Evolutionary conservation across 2,113 vertebrate species (phyloP), one percentile per base, ranked within the genome.

Genomic region (Oncorhynchus gorbuscha): DNA sequence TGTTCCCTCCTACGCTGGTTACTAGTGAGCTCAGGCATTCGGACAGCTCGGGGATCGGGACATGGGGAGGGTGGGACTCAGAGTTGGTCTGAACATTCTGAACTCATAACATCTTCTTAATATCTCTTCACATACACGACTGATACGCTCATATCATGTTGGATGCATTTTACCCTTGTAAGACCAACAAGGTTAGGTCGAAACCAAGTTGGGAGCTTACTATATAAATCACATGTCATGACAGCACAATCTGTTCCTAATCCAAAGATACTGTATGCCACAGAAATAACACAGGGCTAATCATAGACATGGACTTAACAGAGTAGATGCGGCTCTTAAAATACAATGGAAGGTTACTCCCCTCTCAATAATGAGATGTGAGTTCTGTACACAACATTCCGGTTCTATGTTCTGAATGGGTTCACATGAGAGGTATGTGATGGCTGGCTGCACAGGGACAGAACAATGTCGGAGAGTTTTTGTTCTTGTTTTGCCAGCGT

Each of bases 361-460:
- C 72, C 71, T 75, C 67, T 59, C 73, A 82, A 78, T 77, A 61
- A 72, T 45, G 39, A 70, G 75, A 35, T 9, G 20, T 72, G 69
- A 75, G 78, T 69, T 51, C 32, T 22, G 24, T 77, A 66, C 62
- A 67, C 69, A 35, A 67, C 30, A 26, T 79, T 55, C 35, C 4
- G 20, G 39, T 74, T 22, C 69, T 80, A 84, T 80, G 81, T 86
- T 80, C 82, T 77, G 75, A 83, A 74, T 77, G 74, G 71, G 65
- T 72, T 86, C 68, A 39, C 69, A 65, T 73, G 76, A 72, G 70
- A 83, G 84, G 79, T 79, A 79, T 89, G 87, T 83, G 84, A 89
- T 73, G 88, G 89, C 80, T 87, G 80, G 24, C 77, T 90, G 89
- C 87, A 87, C 90, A 80, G 55, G 81, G 81, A 93, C 90, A 90